These are phyloP conservation scores for Manacus vitellinus DNA, from an alignment of 2,113 vertebrate genomes.

Conservation along the genomic window DNA sequence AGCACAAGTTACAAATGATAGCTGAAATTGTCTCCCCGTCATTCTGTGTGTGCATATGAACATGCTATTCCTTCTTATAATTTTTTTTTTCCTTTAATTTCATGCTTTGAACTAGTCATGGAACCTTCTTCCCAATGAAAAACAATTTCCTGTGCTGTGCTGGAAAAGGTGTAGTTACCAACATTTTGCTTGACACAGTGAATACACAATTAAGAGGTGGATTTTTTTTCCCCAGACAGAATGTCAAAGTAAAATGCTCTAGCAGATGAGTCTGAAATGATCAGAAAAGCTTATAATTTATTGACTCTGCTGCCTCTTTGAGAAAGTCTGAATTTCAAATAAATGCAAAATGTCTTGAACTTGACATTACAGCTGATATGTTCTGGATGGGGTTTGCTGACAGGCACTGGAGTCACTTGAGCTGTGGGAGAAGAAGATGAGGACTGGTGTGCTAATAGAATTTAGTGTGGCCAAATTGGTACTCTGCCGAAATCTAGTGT, in stretches of 20 bases:
- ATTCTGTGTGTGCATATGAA: not conserved
- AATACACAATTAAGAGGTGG: not conserved
- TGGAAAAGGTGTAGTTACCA: not conserved
- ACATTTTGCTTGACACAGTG: not conserved
- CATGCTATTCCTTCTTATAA: not conserved
- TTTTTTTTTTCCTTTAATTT: not conserved
- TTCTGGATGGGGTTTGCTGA: not conserved
- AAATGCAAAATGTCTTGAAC: not conserved
- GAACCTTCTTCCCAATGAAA: not conserved
- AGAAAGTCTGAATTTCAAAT: not conserved
- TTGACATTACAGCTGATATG: not conserved
- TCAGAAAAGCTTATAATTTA: not conserved
- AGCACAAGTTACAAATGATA: not conserved
- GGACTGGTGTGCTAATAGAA: fast-evolving
- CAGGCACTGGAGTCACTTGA: not conserved
- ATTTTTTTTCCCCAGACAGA: not conserved
- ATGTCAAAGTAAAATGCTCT: not conserved
- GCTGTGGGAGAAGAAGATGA: not conserved
- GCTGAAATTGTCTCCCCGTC: not conserved
- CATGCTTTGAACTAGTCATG: not conserved
- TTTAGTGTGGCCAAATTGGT: not conserved
- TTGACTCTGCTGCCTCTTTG: not conserved
- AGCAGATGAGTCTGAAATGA: not conserved
- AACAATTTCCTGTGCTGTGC: not conserved
- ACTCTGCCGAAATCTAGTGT: not conserved